Conservation (phyloP, 2,113 vertebrate species). For the Lethenteron reissneri region DNA sequence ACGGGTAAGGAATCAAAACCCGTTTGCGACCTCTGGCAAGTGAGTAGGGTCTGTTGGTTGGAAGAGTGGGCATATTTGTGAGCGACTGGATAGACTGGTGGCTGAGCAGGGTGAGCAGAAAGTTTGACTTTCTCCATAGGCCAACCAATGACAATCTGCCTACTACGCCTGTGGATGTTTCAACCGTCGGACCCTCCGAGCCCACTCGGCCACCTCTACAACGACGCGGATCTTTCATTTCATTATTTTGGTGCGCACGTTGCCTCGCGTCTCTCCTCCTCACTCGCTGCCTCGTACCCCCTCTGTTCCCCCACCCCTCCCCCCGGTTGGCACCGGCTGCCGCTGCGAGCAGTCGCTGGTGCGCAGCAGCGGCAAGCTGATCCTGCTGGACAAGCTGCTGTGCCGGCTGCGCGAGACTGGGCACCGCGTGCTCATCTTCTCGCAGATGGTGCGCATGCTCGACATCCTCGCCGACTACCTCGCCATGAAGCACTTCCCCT, state of each 20-base stretch:
- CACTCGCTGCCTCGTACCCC: too few species aligned
- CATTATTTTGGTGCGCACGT: background rate
- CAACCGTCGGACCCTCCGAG: background rate
- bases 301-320: too few species aligned
- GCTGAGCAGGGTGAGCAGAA: too few species aligned
- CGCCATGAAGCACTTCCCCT: conserved; percentile 66
- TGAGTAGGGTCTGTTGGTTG: too few species aligned
- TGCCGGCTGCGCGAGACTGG: conserved; percentile 68
- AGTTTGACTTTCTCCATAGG: too few species aligned
- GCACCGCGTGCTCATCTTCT: conserved; percentile 91
- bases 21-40: too few species aligned
- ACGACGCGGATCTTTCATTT: too few species aligned
- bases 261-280: background rate
- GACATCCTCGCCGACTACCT: conserved; percentile 91
- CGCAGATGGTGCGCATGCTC: conserved; percentile 98
- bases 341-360: conserved; percentile 36
- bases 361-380: conserved; percentile 78
- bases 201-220: too few species aligned
- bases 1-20: too few species aligned
- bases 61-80: too few species aligned
- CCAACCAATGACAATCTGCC: too few species aligned
- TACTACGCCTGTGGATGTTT: background rate
- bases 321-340: background rate
- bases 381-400: conserved; percentile 78
- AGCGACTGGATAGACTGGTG: too few species aligned